Evolutionary conservation across 2,113 vertebrate genomes (phyloP).

Genomic region (Theropithecus gelada): DNA sequence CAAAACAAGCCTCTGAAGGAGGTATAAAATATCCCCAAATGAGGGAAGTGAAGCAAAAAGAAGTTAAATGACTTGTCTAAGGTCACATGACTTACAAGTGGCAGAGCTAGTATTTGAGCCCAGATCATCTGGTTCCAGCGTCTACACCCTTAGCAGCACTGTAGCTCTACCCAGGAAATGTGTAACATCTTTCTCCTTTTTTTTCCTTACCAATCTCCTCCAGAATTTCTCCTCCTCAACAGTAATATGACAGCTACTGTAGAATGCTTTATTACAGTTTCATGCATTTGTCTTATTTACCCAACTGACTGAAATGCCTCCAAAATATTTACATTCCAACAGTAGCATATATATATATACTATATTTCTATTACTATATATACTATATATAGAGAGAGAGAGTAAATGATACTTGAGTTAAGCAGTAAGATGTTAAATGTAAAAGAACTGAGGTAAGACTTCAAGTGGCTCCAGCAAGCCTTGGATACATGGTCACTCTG

Average conservation of each 20-base stretch:
- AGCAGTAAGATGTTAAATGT: neutral
- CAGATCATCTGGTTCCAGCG: accelerated
- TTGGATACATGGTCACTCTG: neutral
- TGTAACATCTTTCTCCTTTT: no score
- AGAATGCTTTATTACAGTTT: neutral
- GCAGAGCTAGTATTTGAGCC: neutral
- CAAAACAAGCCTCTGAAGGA: neutral
- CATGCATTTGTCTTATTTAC: neutral
- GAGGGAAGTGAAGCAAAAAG: neutral
- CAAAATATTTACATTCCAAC: neutral
- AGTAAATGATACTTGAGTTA: neutral
- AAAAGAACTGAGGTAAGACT: neutral
- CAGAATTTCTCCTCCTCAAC: neutral
- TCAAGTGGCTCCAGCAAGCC: neutral
- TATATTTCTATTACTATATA: no score
- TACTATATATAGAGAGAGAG: no score
- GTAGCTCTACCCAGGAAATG: neutral
- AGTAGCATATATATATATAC: neutral
- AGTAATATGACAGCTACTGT: neutral
- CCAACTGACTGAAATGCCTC: neutral
- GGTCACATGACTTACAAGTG: neutral
- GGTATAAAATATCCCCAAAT: neutral
- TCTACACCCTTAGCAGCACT: neutral
- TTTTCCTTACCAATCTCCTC: neutral
- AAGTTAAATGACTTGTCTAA: neutral